Evolutionary conservation across 2,797 vertebrate genomes (phyloP).

Genomic region (Syndactyla subalaris): DNA sequence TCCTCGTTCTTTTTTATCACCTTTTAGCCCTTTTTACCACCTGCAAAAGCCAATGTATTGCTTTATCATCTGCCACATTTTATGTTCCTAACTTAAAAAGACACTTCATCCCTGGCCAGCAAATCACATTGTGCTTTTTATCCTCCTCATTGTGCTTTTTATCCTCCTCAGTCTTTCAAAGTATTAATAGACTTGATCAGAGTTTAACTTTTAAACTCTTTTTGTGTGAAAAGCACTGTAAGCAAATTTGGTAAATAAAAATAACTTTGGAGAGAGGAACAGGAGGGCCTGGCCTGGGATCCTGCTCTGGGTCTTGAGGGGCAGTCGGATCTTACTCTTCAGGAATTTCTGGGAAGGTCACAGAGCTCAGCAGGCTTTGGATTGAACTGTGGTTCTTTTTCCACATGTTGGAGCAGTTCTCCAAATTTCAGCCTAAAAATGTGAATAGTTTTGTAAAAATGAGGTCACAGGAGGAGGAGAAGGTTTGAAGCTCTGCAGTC

Average conservation of each 20-base stretch:
- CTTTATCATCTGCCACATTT: neutral
- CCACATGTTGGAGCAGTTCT: neutral
- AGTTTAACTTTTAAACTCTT: neutral
- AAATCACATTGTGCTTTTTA: neutral
- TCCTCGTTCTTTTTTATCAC: neutral
- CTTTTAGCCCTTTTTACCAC: neutral
- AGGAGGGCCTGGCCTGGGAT: neutral
- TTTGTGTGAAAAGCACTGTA: neutral
- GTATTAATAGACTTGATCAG: neutral
- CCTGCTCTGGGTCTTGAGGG: neutral
- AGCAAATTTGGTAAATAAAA: neutral
- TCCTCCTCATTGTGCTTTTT: neutral
- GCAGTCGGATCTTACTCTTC: neutral
- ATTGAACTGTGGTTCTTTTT: neutral
- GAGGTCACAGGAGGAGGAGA: neutral
- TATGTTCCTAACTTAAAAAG: neutral
- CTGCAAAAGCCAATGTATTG: neutral
- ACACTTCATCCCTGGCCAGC: neutral
- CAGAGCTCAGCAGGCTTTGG: neutral
- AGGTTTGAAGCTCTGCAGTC: neutral
- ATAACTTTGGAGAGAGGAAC: neutral
- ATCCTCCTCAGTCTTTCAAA: neutral
- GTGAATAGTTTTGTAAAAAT: neutral
- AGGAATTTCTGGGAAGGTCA: neutral
- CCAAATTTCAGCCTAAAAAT: neutral